Evolutionary conservation across 2,888 invertebrate genomes (phyloP).

Genomic region (Euproctis similis): DNA sequence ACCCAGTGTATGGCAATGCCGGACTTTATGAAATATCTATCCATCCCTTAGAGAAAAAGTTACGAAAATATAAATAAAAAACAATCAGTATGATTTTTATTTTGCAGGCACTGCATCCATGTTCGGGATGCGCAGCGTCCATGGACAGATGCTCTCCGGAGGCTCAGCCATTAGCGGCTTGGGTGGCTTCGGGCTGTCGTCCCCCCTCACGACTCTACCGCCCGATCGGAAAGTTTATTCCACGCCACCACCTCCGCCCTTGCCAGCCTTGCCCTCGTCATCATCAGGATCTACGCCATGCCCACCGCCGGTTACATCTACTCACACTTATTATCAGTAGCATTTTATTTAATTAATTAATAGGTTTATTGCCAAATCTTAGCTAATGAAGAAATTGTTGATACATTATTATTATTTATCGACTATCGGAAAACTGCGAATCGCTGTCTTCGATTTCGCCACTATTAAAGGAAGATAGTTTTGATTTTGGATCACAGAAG

Average conservation of each 20-base stretch:
- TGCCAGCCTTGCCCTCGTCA: slow-evolving; percentile 68
- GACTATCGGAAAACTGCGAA: too few species aligned
- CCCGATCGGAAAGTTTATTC: slow-evolving; percentile 77
- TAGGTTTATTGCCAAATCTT: too few species aligned
- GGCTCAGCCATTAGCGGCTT: slow-evolving; percentile 47
- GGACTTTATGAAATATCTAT: neutral
- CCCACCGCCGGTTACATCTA: slow-evolving; percentile 51
- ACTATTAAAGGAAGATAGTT: too few species aligned
- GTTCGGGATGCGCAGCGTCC: slow-evolving; percentile 62
- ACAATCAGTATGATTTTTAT: neutral
- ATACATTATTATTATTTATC: too few species aligned
- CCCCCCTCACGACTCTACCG: slow-evolving; percentile 58
- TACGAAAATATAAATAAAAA: neutral
- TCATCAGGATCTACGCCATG: slow-evolving; percentile 47
- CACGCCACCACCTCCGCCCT: slow-evolving; percentile 71
- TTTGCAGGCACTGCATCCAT: slow-evolving; percentile 50
- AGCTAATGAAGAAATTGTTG: too few species aligned
- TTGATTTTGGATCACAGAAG: too few species aligned
- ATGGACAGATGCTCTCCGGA: slow-evolving; percentile 60
- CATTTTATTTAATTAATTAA: too few species aligned
- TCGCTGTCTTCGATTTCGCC: too few species aligned
- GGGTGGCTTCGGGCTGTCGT: slow-evolving; percentile 52
- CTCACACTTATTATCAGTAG: slow-evolving; percentile 52
- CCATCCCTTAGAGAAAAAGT: too few species aligned
- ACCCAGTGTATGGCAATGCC: too few species aligned